phyloP scores from a whole-genome alignment of 2,888 invertebrate species.

The Penaeus monodon region DNA sequence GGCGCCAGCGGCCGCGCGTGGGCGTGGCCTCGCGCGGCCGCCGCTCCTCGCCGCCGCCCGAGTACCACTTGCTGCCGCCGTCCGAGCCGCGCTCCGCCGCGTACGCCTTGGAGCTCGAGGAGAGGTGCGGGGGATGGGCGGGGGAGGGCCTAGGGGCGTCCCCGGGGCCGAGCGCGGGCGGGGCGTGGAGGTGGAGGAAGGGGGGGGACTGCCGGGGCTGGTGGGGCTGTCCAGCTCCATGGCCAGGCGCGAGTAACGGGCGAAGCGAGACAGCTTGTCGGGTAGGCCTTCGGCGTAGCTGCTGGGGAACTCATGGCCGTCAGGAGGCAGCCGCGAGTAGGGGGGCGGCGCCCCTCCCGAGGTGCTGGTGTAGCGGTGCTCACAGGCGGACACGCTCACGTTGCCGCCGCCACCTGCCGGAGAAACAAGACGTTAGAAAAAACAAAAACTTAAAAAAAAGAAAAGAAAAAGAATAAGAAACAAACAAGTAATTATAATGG shows the following conservation, averaged over 20 bases:
- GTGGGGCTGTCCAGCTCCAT: conserved; percentile 65
- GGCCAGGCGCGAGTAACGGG: conserved; percentile 69
- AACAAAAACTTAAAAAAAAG: not conserved
- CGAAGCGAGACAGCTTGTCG: conserved; percentile 66
- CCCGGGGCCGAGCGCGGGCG: conserved; percentile 49
- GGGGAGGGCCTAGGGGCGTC: conserved; percentile 65
- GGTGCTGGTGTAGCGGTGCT: conserved; percentile 57
- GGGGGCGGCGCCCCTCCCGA: conserved; percentile 68
- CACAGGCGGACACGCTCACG: conserved; percentile 61
- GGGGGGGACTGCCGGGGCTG: conserved; percentile 30
- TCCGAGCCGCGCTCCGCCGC: conserved; percentile 67
- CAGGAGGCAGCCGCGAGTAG: conserved; percentile 82
- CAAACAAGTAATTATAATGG: not conserved
- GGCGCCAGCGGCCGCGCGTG: conserved; percentile 54
- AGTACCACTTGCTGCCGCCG: conserved; percentile 22
- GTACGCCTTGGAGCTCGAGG: conserved; percentile 67
- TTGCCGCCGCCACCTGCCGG: conserved; percentile 66
- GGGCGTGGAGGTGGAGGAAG: conserved; percentile 20
- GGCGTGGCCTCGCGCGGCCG: conserved; percentile 38
- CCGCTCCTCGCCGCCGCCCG: conserved; percentile 24
- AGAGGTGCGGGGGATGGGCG: conserved; percentile 60
- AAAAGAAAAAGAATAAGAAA: not conserved
- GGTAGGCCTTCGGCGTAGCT: conserved; percentile 75
- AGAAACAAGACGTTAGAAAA: conserved; percentile 9
- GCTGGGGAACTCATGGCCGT: conserved; percentile 84